These are phyloP conservation scores for Apantesis nais DNA, from an alignment of 2,888 invertebrate genomes.

Conservation along the genomic window DNA sequence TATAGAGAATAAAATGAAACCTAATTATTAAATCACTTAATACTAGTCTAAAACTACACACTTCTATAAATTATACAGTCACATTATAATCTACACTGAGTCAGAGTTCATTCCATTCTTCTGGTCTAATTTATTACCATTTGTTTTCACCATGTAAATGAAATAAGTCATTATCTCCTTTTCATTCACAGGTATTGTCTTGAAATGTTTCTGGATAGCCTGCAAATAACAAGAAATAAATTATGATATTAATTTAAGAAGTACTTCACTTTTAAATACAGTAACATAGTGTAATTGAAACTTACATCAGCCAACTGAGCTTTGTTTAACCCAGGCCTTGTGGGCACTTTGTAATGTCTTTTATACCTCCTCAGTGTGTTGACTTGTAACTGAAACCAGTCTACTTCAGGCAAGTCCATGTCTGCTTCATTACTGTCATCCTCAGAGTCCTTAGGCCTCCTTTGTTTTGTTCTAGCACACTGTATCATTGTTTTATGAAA, in stretches of 20 bases:
- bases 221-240: conserved; percentile 79
- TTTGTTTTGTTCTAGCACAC: conserved; percentile 95
- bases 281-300: conserved; percentile 25
- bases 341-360: conserved; percentile 95
- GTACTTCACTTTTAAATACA: not conserved
- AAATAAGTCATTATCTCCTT: conserved; percentile 98
- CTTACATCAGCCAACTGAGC: conserved; percentile 97
- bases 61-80: conserved; percentile 60
- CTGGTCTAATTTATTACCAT: conserved; percentile 94
- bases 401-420: conserved; percentile 95
- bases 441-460: conserved; percentile 95
- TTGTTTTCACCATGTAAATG: conserved; percentile 98
- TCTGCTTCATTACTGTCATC: conserved; percentile 98
- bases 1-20: conserved; percentile 56
- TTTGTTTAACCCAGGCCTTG: conserved; percentile 96
- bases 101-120: conserved; percentile 91
- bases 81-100: conserved; percentile 69
- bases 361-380: conserved; percentile 98
- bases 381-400: conserved; percentile 96
- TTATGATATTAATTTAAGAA: conserved; percentile 16
- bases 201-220: conserved; percentile 98
- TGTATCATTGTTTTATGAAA: conserved; percentile 98
- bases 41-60: conserved; percentile 59
- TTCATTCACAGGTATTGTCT: conserved; percentile 96
- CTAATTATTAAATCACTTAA: conserved; percentile 55